Evolutionary conservation across 2,113 vertebrate genomes (phyloP).

Genomic region (Corapipo altera): DNA sequence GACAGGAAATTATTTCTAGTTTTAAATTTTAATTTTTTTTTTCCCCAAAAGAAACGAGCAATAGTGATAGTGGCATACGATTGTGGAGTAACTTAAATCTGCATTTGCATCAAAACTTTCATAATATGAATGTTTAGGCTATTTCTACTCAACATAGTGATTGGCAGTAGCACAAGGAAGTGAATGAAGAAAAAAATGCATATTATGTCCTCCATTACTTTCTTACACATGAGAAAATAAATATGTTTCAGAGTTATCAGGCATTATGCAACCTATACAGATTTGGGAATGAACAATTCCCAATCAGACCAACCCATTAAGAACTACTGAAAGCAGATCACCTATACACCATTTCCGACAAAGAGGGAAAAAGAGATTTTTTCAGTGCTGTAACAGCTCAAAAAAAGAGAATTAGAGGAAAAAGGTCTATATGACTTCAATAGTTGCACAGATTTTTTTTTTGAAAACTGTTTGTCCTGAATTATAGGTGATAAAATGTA

Average conservation of each 20-base stretch:
- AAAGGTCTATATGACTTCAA: neutral
- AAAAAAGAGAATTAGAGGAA: neutral
- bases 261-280: neutral
- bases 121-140: neutral
- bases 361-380: neutral
- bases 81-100: neutral
- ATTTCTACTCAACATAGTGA: neutral
- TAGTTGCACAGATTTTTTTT: neutral
- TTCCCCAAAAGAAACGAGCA: fast-evolving
- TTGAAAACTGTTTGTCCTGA: neutral
- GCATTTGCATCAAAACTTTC: neutral
- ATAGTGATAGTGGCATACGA: neutral
- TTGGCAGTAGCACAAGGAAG: neutral
- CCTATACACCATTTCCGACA: neutral
- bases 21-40: neutral
- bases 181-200: neutral
- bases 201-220: neutral
- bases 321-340: slow-evolving; percentile 5
- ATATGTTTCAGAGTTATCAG: neutral
- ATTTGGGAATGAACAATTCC: neutral
- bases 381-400: neutral
- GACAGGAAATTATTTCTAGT: neutral
- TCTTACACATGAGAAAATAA: neutral
- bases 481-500: neutral
- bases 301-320: slow-evolving; percentile 13